Evolutionary conservation across 2,797 vertebrate genomes (phyloP), one percentile per base, ranked within the genome.

Genomic region (Lagorchestes hirsutus): DNA sequence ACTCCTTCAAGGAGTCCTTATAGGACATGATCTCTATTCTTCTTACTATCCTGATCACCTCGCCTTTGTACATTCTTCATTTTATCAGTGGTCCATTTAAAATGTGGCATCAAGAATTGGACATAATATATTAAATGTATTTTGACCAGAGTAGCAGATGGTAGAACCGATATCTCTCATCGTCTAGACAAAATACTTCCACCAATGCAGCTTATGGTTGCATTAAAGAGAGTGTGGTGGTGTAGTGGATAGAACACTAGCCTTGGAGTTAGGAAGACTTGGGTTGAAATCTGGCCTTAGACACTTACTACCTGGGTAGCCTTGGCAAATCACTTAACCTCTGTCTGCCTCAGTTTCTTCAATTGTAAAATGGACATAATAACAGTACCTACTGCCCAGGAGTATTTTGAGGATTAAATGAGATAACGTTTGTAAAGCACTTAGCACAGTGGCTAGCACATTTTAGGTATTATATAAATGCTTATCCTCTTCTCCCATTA

Each of bases 61-160:
- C 62, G n/a, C 58, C 29, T 67, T 67, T n/a, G 62, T 67, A 67
- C 16, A 6, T n/a, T 87, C 55, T 56, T 9, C 11, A 27, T 54
- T 92, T 29, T 91, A 55, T 52, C 62, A 2, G 6, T 67, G 87
- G 8, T 46, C 31, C 31, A 91, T 40, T 10, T 59, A 58, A 56
- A 92, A 96, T 96, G 56, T 54, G 95, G 5, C 95, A 94, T 62
- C 55, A 95, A 87, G 87, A 29, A 92, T 87, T 56, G 55, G 92
- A 28, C 27, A 95, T n/a, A 55, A 93, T 82, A 93, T 62, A 54
- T 95, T 90, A 29, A 55, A 93, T 93, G 91, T 28, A 87, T 4
- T 94, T 96, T 87, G 92, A 90, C 46, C 22, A n/a, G 55, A 40
- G 55, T 46, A 55, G 55, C 27, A n/a, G 55, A 28, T 56, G 40